These are phyloP conservation scores for Gymnarchus niloticus DNA, from an alignment of 2,113 vertebrate genomes.

Conservation along the genomic window DNA sequence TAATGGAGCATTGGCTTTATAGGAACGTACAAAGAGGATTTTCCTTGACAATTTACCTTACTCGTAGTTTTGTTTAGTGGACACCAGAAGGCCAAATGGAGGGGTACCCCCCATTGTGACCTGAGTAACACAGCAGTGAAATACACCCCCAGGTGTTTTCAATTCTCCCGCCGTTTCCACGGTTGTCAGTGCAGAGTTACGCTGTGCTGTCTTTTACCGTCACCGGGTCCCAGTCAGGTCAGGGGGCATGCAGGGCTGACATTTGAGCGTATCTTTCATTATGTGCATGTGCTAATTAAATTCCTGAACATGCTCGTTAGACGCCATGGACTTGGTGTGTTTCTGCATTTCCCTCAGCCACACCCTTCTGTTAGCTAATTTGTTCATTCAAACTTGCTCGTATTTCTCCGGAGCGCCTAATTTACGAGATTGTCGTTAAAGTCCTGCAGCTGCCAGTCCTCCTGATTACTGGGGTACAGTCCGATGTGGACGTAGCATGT, in stretches of 20 bases:
- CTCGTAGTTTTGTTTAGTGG: background rate
- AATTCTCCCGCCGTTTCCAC: background rate
- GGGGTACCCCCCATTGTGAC: background rate
- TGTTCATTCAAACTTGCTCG: background rate
- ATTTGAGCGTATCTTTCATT: background rate
- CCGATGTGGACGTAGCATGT: background rate
- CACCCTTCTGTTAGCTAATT: background rate
- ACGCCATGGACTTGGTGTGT: too few species aligned
- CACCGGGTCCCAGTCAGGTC: background rate
- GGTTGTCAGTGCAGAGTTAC: background rate
- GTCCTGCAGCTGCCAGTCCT: conserved; percentile 31
- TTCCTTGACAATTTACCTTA: background rate
- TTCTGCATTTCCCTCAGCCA: background rate
- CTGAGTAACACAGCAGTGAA: background rate
- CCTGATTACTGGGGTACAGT: background rate
- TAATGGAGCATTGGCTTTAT: background rate
- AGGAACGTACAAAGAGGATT: background rate
- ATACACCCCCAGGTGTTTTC: background rate
- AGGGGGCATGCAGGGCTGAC: background rate
- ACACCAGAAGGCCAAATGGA: background rate
- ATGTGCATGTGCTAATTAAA: background rate
- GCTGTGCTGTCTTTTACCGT: background rate
- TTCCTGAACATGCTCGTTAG: background rate
- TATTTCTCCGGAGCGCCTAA: conserved; percentile 17
- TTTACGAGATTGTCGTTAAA: conserved; percentile 17